Evolutionary conservation across 2,888 invertebrate species (phyloP).

Genomic region (Ormyrus nitidulus): DNA sequence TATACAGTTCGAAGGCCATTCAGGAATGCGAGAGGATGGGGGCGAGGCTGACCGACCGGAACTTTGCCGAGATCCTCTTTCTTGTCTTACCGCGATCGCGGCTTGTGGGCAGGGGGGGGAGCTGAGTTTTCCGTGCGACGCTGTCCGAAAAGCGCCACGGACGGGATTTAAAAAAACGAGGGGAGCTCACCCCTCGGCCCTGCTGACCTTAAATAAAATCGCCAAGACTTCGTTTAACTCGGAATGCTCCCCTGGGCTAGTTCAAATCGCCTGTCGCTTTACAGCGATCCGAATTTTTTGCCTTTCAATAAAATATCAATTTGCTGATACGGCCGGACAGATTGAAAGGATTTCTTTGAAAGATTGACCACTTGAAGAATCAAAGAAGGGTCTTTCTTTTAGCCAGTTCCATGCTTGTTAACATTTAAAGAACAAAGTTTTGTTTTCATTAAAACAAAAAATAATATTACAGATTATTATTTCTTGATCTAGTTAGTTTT

Average conservation of each 20-base stretch:
- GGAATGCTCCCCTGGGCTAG: background rate
- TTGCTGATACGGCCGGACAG: too few relatives aligned
- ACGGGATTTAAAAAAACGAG: conserved; percentile 36
- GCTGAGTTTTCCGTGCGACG: background rate
- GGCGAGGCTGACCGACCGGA: conserved; percentile 60
- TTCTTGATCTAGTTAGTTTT: conserved; percentile 16
- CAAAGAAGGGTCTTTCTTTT: too few relatives aligned
- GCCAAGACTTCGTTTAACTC: conserved; percentile 30
- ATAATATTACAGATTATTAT: conserved; percentile 3
- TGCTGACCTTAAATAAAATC: conserved; percentile 27
- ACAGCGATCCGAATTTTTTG: background rate
- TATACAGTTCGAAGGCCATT: conserved; percentile 71
- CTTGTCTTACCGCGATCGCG: conserved; percentile 42
- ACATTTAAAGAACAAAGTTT: too few relatives aligned
- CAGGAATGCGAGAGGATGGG: conserved; percentile 67
- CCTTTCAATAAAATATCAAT: background rate
- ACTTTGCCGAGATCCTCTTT: conserved; percentile 1
- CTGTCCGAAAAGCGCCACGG: background rate
- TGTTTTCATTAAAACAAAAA: too few relatives aligned
- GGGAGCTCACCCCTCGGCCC: conserved; percentile 31
- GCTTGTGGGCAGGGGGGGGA: background rate
- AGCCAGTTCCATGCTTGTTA: too few relatives aligned
- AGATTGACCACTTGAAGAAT: too few relatives aligned
- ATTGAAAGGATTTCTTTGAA: too few relatives aligned
- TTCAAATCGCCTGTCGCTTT: background rate